Evolutionary conservation across 2,888 invertebrate genomes (phyloP).

Genomic region (Hermaeophaga mercurialis): DNA sequence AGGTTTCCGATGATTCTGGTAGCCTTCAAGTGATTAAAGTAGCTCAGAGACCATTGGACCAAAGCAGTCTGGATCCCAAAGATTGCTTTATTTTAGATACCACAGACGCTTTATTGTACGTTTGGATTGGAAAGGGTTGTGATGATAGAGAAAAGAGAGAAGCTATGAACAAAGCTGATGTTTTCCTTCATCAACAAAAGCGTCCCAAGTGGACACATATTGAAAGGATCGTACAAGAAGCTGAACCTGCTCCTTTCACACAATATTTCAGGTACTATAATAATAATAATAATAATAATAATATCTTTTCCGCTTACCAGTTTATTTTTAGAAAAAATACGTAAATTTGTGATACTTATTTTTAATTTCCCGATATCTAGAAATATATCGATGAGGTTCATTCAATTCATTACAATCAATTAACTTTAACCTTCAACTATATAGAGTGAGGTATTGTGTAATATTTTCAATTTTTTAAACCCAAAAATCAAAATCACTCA

Average conservation of each 20-base stretch:
- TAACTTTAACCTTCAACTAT: too few relatives aligned
- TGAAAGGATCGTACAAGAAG: slow-evolving; percentile 77
- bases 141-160: slow-evolving; percentile 74
- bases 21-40: slow-evolving; percentile 58
- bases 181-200: slow-evolving; percentile 67
- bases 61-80: slow-evolving; percentile 72
- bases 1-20: slow-evolving; percentile 73
- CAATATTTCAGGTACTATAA: slow-evolving; percentile 72
- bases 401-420: too few relatives aligned
- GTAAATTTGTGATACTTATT: too few relatives aligned
- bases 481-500: too few relatives aligned
- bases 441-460: too few relatives aligned
- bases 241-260: slow-evolving; percentile 85
- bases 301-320: too few relatives aligned
- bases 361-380: too few relatives aligned
- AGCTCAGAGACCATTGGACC: slow-evolving; percentile 72
- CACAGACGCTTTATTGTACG: slow-evolving; percentile 75
- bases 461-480: too few relatives aligned
- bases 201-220: slow-evolving; percentile 81
- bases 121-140: slow-evolving; percentile 82
- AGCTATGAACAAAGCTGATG: slow-evolving; percentile 76
- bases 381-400: too few relatives aligned
- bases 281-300: neutral
- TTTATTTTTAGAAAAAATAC: neutral
- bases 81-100: slow-evolving; percentile 85